Percentiles rank a stretch among this genome's conserved stretches.
phyloP scores from a whole-genome alignment of 2,888 invertebrate species.

The Taphrorychus bicolor region DNA sequence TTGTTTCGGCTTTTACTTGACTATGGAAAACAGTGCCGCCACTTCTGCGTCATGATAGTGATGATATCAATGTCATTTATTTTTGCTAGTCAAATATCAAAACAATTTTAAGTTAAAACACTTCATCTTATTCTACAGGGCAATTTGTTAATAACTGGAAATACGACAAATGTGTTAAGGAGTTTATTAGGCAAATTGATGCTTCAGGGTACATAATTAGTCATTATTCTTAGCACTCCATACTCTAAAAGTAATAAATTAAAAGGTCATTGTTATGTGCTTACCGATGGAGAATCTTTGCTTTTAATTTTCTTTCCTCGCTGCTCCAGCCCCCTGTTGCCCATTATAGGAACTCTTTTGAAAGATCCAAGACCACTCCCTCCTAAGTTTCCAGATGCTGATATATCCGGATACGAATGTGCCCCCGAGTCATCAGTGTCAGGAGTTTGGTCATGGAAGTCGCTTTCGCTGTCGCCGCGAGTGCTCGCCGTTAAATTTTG shows the following conservation, averaged over 20 bases:
- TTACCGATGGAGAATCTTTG: constrained; percentile 53
- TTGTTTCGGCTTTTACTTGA: too few species aligned
- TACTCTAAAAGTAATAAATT: too few species aligned
- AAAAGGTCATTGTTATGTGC: too few species aligned
- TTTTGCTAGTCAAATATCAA: background rate
- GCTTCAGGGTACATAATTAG: too few species aligned
- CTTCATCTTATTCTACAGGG: too few species aligned
- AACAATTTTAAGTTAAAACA: background rate
- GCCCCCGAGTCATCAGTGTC: constrained; percentile 76
- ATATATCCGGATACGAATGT: constrained; percentile 62
- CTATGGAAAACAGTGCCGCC: too few species aligned
- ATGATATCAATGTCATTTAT: too few species aligned
- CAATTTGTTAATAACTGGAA: too few species aligned
- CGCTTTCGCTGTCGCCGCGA: constrained; percentile 73
- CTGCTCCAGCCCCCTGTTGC: constrained; percentile 66
- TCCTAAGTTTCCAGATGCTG: constrained; percentile 60
- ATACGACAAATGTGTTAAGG: too few species aligned
- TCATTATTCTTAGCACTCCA: too few species aligned
- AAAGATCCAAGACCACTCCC: constrained; percentile 60
- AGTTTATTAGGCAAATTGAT: too few species aligned
- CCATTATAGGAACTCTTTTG: constrained; percentile 68
- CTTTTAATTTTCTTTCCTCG: constrained; percentile 69
- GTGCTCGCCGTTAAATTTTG: constrained; percentile 61
- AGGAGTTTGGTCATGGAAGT: constrained; percentile 72
- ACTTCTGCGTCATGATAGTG: too few species aligned